A percentile compares a stretch with the other conserved stretches of the same genome.
These are phyloP conservation scores for Cebus imitator DNA, from an alignment of 2,113 vertebrate genomes.

Conservation along the genomic window DNA sequence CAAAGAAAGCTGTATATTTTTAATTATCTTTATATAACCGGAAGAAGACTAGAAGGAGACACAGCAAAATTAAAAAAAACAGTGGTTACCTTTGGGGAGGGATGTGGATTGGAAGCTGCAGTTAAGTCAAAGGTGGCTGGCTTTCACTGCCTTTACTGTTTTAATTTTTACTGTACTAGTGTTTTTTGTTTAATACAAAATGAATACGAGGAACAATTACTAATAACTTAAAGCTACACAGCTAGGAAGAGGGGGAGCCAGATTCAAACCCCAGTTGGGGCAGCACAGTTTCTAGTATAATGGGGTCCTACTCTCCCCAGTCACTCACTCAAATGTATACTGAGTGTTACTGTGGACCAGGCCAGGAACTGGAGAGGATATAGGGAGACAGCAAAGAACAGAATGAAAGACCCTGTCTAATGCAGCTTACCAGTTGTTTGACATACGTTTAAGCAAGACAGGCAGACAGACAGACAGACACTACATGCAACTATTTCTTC, in stretches of 20 bases:
- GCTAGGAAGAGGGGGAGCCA: neutral
- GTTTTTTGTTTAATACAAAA: conserved; percentile 12
- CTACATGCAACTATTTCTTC: neutral
- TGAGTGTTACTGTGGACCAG: neutral
- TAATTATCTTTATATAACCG: neutral
- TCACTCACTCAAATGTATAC: too few species aligned
- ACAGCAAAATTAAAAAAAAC: neutral
- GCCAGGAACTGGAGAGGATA: neutral
- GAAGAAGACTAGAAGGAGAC: neutral
- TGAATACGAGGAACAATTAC: neutral
- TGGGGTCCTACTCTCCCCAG: too few species aligned
- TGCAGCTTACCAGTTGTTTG: neutral
- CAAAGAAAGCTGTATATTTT: neutral
- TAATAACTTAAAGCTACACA: neutral
- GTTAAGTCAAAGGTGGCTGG: neutral
- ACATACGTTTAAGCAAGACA: neutral
- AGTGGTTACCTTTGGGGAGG: neutral
- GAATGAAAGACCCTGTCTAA: neutral
- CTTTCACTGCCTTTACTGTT: neutral
- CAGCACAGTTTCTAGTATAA: neutral
- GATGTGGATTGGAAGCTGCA: neutral
- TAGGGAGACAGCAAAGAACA: neutral
- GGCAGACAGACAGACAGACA: neutral
- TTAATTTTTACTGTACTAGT: neutral
- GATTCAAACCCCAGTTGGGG: neutral